Base-by-base conservation (phyloP, 2,888 invertebrate species). In the Aleiodes alternator region DNA sequence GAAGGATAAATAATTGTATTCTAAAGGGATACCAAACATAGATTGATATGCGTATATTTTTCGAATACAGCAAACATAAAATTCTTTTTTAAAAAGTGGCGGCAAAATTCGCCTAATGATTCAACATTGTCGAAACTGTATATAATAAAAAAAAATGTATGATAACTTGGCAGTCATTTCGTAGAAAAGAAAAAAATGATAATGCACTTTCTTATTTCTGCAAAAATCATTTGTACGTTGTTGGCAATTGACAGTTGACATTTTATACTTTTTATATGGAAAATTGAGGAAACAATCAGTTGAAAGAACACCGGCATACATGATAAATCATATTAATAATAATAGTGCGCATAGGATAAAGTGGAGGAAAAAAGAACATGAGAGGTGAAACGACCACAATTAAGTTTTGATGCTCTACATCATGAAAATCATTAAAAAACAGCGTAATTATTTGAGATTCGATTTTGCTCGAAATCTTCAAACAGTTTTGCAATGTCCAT, bases 111-210 rank as follows among this genome's bases (percentile, higher is more conserved):
- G 53, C 43, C 34, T 23, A 16, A 51, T 34, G 12, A 68, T 48
- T 43, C 53, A 57, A 56, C 72, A 69, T 50, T 57, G 72, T 57
- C 71, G 68, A 43, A 76, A 77, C 70, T 78, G 69, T 75, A 48
- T 64, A 64, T 43, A 43, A 48, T 64, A 64, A 64, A 23, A 64
- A 23, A 23, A 48, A 34, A 59, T 59, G n/a, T 31, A 59, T 59
- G 59, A 48, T 48, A 16, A 64, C 64, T 48, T 43, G 64, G 48
- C 48, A 16, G 48, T 64, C 7, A 23, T 43, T 43, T 43, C 64
- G 5, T 9, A 43, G 64, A 14, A 43, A 9, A n/a, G 4, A 51
- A 6, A 14, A 9, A 48, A 23, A 14, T 14, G 64, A 43, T 31
- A 61, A 61, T 61, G 12, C 29, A 38, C 7, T 11, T 43, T 43